These are phyloP conservation scores for Diogma glabrata DNA, from an alignment of 2,888 invertebrate genomes.

Conservation along the genomic window DNA sequence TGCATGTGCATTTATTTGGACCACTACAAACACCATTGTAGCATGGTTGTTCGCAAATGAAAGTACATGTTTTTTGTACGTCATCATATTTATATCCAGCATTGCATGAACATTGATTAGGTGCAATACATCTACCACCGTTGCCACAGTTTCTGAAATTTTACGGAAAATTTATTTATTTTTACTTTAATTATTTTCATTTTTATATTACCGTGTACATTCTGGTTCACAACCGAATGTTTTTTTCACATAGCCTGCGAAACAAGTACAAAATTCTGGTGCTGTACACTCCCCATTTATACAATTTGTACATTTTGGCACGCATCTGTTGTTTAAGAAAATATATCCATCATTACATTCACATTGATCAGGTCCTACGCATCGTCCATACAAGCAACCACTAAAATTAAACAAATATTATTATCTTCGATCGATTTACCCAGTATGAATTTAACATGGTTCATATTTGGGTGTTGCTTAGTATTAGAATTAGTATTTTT, in stretches of 20 bases:
- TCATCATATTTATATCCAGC: constrained; percentile 31
- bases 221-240: constrained; percentile 22
- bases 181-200: constrained; percentile 29
- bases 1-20: constrained; percentile 46
- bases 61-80: constrained; percentile 35
- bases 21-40: constrained; percentile 58
- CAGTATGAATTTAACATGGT: too few relatives aligned
- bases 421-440: too few relatives aligned
- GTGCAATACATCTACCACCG: constrained; percentile 38
- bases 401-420: too few relatives aligned
- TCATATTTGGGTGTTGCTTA: too few relatives aligned
- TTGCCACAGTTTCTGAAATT: too few relatives aligned
- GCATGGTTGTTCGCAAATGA: constrained; percentile 48
- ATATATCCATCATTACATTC: constrained; percentile 34
- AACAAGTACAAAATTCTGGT: constrained; percentile 31
- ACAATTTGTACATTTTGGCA: constrained; percentile 39
- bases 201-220: constrained; percentile 27
- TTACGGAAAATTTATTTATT: constrained; percentile 25
- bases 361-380: constrained; percentile 34
- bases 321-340: constrained; percentile 36
- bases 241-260: constrained; percentile 28
- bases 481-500: too few relatives aligned
- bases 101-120: constrained; percentile 39
- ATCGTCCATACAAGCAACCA: constrained; percentile 38
- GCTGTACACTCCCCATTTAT: constrained; percentile 41